Base-by-base conservation (phyloP, 2,113 vertebrate species). In the Chrysemys picta region DNA sequence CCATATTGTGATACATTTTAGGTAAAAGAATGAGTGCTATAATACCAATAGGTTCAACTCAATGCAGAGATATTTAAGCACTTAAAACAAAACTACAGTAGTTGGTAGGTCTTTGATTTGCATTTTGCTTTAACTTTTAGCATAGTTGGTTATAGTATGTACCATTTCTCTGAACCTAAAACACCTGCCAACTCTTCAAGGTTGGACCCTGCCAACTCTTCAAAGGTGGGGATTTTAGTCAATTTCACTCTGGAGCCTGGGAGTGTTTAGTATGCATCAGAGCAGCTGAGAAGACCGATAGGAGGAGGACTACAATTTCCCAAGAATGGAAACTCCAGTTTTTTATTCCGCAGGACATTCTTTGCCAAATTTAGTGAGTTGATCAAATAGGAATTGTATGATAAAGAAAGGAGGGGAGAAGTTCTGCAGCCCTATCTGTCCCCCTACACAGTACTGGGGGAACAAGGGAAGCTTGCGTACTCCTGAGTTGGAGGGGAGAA, bases 1-100 rank as follows among this genome's bases (percentile, higher is more conserved):
- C 95, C 69, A 22, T 86, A 38, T 56, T 94, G 89, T 94, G 42
- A 13, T 91, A 11, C 80, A 78, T 94, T 90, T 85, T 56, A 93
- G 54, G 80, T 88, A 42, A 82, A 53, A 93, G 89, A 92, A 87
- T 29, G 38, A 82, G 84, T 8, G 8, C 87, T 76, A 7, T 11
- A 10, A 76, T 96, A 53, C 87, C 85, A 92, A 76, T 92, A 94
- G 89, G 79, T 84, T 42, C 13, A 89, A 10, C 42, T 91, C 42
- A 25, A 56, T 94, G 1, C 49, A 62, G 80, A 69, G 76, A 54
- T 82, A 59, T 42, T 31, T 82, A 54, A 93, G 82, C n/a, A 76
- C 2, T 75, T 45, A 75, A 65, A 65, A 75, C 38, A 38, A 75
- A 75, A 38, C n/a, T 75, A 16, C 29, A 16, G 31, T 35, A 65